Evolutionary conservation across 2,113 vertebrate genomes (phyloP).

Genomic region (rat (Rattus norvegicus)): DNA sequence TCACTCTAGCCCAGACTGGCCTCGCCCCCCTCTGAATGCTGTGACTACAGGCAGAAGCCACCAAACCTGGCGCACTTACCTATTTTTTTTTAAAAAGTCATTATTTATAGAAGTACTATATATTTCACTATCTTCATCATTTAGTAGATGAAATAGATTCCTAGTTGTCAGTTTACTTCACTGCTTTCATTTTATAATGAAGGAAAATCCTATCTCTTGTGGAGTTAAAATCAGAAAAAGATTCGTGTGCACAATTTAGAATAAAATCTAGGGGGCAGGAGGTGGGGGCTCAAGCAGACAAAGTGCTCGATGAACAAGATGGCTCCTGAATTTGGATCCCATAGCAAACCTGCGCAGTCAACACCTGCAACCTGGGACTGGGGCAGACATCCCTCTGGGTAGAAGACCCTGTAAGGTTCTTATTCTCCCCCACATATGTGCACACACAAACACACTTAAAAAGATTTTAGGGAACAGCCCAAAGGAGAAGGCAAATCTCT

Average conservation of each 20-base stretch:
- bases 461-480: background rate
- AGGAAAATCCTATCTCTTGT: constrained; percentile 47
- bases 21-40: background rate
- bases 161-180: constrained; percentile 36
- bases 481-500: background rate
- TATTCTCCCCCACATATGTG: no score
- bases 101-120: constrained; percentile 39
- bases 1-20: background rate
- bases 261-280: background rate
- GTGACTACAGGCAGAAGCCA: background rate
- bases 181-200: constrained; percentile 48
- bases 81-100: constrained; percentile 18
- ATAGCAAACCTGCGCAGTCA: background rate
- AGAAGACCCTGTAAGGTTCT: background rate
- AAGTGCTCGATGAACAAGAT: background rate
- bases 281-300: background rate
- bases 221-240: constrained; percentile 46
- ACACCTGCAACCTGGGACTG: background rate
- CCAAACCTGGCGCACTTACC: background rate
- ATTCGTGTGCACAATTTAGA: constrained; percentile 16
- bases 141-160: background rate
- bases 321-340: background rate
- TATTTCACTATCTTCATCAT: constrained; percentile 41
- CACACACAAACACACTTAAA: no score
- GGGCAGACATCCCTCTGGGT: background rate